A percentile compares a stretch with the other conserved stretches of the same genome.
These are phyloP conservation scores for Glaucomys volans DNA, from an alignment of 2,113 vertebrate species.

Conservation along the genomic window DNA sequence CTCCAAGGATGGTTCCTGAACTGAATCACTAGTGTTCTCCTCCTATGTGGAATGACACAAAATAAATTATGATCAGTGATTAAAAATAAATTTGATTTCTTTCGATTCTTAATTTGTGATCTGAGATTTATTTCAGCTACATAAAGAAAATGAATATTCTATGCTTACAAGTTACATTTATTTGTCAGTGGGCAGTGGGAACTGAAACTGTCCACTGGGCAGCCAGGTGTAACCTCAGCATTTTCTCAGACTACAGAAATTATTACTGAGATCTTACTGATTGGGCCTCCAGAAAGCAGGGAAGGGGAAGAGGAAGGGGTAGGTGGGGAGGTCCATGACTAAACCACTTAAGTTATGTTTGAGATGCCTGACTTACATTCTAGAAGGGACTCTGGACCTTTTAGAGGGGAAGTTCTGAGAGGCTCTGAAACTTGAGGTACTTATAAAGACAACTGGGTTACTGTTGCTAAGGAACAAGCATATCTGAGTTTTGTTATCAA, in stretches of 20 bases:
- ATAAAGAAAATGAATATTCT: constrained; percentile 47
- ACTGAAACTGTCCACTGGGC: constrained; percentile 38
- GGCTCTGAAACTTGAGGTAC: constrained; percentile 50
- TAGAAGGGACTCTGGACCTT: constrained; percentile 33
- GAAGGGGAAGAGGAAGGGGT: constrained; percentile 14
- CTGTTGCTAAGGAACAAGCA: constrained; percentile 52
- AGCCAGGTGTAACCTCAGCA: not conserved
- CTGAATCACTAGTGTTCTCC: not conserved
- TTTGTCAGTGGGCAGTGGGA: constrained; percentile 1
- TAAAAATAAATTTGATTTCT: constrained; percentile 51
- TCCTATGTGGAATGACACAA: not conserved
- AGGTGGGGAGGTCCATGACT: not conserved
- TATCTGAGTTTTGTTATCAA: not conserved
- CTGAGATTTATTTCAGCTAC: constrained; percentile 46
- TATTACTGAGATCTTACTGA: constrained; percentile 11
- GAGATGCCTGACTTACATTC: constrained; percentile 55
- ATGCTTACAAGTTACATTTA: not conserved
- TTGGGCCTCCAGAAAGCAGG: not conserved
- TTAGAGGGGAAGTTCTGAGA: constrained; percentile 40
- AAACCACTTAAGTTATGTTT: constrained; percentile 42
- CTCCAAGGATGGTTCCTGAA: not conserved
- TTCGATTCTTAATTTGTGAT: constrained; percentile 25
- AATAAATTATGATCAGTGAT: constrained; percentile 32
- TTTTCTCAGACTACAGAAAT: constrained; percentile 60
- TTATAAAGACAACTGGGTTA: not conserved